Percentiles rank a stretch among this genome's conserved stretches.
Evolutionary conservation across 2,888 invertebrate species (phyloP).

Genomic region (Pediacus dermestoides): DNA sequence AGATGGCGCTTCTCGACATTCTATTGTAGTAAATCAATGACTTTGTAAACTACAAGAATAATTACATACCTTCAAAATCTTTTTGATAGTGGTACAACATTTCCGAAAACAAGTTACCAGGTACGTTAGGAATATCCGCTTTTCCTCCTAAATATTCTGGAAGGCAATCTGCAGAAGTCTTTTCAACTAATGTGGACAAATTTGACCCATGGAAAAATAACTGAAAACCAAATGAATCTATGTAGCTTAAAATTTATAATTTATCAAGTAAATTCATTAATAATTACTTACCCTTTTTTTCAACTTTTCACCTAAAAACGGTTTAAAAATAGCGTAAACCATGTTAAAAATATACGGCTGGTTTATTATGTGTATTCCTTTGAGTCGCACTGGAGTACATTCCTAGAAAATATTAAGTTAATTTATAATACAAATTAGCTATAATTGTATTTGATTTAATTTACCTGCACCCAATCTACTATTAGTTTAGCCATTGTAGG

Average conservation of each 20-base stretch:
- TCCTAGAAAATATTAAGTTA: constrained; percentile 56
- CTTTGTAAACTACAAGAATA: too few relatives aligned
- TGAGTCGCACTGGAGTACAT: constrained; percentile 76
- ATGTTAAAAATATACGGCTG: constrained; percentile 85
- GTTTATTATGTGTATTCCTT: constrained; percentile 83
- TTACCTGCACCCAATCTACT: constrained; percentile 68
- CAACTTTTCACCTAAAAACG: constrained; percentile 80
- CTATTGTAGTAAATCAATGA: too few relatives aligned
- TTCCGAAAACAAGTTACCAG: constrained; percentile 63
- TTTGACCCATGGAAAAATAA: constrained; percentile 73
- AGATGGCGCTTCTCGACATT: too few relatives aligned
- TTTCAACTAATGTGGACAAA: constrained; percentile 56
- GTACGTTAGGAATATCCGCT: constrained; percentile 58
- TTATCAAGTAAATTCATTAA: constrained; percentile 10
- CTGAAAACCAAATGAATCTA: constrained; percentile 38
- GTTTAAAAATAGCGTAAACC: constrained; percentile 81
- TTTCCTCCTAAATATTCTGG: constrained; percentile 66
- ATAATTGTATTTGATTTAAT: constrained; percentile 2
- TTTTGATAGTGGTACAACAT: constrained; percentile 65
- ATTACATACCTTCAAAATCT: constrained; percentile 65
- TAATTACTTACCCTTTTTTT: constrained; percentile 62
- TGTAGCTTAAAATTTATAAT: constrained; percentile 4
- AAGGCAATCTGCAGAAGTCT: constrained; percentile 58
- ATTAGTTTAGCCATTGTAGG: constrained; percentile 72
- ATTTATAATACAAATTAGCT: background rate